Conservation (phyloP, 2,113 vertebrate genomes). For the Mormoops blainvillei region DNA sequence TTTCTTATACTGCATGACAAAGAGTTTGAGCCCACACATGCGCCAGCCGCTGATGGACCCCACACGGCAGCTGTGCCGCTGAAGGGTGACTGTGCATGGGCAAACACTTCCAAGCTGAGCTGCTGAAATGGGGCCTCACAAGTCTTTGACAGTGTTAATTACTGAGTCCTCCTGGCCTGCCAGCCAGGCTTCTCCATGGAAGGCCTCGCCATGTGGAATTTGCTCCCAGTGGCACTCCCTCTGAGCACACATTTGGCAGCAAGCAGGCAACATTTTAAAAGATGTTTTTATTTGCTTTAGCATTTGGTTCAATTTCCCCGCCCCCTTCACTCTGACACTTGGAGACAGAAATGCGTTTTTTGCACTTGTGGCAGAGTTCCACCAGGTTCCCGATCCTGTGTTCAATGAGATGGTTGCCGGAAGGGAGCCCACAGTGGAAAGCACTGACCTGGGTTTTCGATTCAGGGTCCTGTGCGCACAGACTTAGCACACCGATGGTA, state of each 20-base stretch:
- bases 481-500: too few relatives aligned
- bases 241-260: conserved; percentile 52
- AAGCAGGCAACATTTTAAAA: conserved; percentile 42
- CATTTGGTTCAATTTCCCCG: not conserved
- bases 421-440: not conserved
- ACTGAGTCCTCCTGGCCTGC: conserved; percentile 28
- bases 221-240: conserved; percentile 25
- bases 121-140: conserved; percentile 57
- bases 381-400: not conserved
- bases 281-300: conserved; percentile 63
- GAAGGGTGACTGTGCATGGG: not conserved
- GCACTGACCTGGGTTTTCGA: not conserved
- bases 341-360: conserved; percentile 34
- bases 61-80: not conserved
- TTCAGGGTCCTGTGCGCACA: not conserved
- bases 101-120: conserved; percentile 23
- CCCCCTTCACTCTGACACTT: not conserved
- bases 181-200: conserved; percentile 56
- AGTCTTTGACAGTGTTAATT: conserved; percentile 56
- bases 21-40: not conserved
- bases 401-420: not conserved
- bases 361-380: not conserved
- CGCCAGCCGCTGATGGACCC: not conserved
- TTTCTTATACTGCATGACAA: not conserved
- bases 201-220: conserved; percentile 41